A percentile compares a stretch with the other conserved stretches of the same genome.
Evolutionary conservation across 2,113 vertebrate genomes (phyloP).

Genomic region (Tichodroma muraria): DNA sequence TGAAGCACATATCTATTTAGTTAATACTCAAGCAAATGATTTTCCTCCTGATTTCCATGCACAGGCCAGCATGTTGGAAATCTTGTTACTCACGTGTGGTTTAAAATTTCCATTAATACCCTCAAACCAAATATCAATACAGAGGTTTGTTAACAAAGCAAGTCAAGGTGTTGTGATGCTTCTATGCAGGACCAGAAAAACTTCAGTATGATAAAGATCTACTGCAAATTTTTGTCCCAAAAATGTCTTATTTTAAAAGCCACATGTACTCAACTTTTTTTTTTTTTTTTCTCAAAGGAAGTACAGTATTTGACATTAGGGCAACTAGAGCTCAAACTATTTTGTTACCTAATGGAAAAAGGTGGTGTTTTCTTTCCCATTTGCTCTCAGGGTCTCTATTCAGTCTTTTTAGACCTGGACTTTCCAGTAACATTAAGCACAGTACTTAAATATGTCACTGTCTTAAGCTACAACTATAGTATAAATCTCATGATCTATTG

Average conservation of each 20-base stretch:
- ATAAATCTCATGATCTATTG: slow-evolving; percentile 27
- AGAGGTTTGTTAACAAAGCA: background rate
- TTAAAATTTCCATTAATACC: background rate
- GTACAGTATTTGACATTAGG: background rate
- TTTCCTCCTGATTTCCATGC: background rate
- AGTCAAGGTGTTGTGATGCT: background rate
- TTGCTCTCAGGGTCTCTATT: background rate
- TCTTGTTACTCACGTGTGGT: background rate
- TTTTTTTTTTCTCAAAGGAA: background rate
- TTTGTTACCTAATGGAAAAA: background rate
- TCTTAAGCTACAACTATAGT: background rate
- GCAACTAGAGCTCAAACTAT: background rate
- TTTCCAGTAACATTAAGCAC: slow-evolving; percentile 1
- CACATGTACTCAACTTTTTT: background rate
- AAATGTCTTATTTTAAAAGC: background rate
- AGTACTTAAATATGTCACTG: slow-evolving; percentile 6
- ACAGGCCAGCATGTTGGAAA: background rate
- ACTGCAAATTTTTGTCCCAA: background rate
- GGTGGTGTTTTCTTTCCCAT: background rate
- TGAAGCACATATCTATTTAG: background rate
- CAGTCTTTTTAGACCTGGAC: background rate
- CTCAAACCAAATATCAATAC: background rate
- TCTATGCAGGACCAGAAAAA: background rate
- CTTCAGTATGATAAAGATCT: background rate
- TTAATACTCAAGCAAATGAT: background rate